A percentile compares a stretch with the other conserved stretches of the same genome.
phyloP scores from a whole-genome alignment of 2,113 vertebrate species.

The Cichladusa arquata region DNA sequence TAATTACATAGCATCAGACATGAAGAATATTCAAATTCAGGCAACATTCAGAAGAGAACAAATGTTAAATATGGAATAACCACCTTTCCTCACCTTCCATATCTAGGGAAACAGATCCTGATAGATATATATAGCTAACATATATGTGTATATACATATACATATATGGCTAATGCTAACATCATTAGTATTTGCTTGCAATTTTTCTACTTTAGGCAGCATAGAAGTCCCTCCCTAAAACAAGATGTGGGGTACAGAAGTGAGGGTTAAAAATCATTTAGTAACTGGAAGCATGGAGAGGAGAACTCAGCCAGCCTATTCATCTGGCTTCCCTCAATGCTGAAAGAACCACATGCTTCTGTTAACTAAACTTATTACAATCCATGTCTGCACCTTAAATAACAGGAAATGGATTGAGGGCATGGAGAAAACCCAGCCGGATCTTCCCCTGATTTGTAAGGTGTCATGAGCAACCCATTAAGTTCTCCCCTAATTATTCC shows the following conservation, averaged over 20 bases:
- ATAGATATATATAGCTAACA: background rate
- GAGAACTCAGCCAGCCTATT: background rate
- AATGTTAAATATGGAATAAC: background rate
- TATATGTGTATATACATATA: background rate
- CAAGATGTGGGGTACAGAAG: background rate
- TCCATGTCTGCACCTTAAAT: background rate
- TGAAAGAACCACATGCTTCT: background rate
- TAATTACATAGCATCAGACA: conserved; percentile 31
- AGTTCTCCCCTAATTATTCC: background rate
- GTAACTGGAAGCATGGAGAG: background rate
- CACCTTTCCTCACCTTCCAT: background rate
- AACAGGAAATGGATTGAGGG: background rate
- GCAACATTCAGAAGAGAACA: background rate
- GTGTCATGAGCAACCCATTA: background rate
- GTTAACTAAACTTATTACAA: background rate
- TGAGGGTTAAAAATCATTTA: background rate
- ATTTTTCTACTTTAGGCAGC: background rate
- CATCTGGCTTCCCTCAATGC: background rate
- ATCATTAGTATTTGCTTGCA: background rate
- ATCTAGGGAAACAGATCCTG: background rate
- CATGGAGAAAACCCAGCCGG: background rate
- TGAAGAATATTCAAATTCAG: conserved; percentile 2
- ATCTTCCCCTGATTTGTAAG: background rate
- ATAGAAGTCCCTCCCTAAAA: background rate
- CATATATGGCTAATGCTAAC: background rate